phyloP scores from a whole-genome alignment of 2,797 vertebrate genomes.

The Chiroxiphia lanceolata region DNA sequence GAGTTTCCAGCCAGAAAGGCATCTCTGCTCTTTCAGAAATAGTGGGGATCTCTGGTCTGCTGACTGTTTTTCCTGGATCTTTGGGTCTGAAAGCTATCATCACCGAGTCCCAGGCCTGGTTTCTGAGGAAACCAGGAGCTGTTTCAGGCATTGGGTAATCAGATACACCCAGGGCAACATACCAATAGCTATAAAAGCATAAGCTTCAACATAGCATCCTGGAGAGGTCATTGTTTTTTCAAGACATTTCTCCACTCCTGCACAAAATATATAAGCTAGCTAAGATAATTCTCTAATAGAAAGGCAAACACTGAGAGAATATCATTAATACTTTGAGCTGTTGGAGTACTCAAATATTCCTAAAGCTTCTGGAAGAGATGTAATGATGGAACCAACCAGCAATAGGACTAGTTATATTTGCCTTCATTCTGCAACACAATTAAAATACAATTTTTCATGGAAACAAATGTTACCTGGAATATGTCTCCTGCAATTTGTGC shows the following conservation, averaged over 20 bases:
- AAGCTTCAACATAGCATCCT: neutral
- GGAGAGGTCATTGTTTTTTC: slow-evolving; percentile 47
- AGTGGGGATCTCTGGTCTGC: neutral
- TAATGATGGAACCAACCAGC: neutral
- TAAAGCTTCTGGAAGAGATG: neutral
- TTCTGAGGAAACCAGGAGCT: slow-evolving; percentile 20
- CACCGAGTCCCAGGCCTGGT: neutral
- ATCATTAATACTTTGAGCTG: neutral
- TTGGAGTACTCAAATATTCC: neutral
- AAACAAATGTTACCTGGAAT: neutral
- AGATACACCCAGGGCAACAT: slow-evolving; percentile 1
- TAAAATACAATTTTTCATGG: neutral
- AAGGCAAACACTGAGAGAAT: neutral
- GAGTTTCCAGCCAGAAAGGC: neutral
- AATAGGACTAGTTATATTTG: neutral
- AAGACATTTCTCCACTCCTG: slow-evolving; percentile 10
- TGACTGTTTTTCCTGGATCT: slow-evolving; percentile 25
- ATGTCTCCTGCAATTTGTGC: neutral
- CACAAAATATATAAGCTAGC: neutral
- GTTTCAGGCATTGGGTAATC: slow-evolving; percentile 21
- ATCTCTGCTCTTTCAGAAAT: neutral
- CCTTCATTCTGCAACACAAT: neutral
- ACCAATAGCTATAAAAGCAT: neutral
- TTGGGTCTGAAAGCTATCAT: neutral
- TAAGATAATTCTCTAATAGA: neutral